Conservation (phyloP, 2,113 vertebrate species). For the Serinus canaria region DNA sequence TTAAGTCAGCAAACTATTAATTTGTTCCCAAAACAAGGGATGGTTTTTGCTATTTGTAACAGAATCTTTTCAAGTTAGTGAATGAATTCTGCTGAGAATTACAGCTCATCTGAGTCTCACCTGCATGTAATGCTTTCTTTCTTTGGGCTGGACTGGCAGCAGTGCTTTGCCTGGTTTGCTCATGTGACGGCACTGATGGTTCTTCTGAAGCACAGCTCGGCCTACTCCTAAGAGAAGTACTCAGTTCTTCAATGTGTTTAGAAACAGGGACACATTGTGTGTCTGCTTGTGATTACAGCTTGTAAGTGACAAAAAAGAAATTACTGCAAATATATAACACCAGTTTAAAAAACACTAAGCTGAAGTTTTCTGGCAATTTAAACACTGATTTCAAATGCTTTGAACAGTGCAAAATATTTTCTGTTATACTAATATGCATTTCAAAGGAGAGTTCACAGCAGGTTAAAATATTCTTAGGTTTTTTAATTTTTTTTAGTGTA, state of each 20-base stretch:
- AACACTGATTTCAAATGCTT: not conserved
- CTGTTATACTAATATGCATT: not conserved
- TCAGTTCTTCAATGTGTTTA: not conserved
- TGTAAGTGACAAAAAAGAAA: not conserved
- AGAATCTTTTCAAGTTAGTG: not conserved
- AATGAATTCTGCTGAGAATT: not conserved
- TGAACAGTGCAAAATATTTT: not conserved
- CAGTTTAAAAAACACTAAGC: not conserved
- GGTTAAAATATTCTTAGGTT: not conserved
- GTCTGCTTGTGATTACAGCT: slow-evolving; percentile 48
- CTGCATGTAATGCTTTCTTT: slow-evolving; percentile 67
- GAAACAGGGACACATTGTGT: not conserved
- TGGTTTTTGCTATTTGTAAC: not conserved
- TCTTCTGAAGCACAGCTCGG: not conserved
- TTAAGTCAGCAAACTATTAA: not conserved
- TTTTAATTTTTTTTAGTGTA: not conserved
- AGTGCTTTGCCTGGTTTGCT: not conserved
- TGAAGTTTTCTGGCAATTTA: not conserved
- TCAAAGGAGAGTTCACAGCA: not conserved
- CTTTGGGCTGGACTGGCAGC: slow-evolving; percentile 3
- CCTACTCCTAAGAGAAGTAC: not conserved
- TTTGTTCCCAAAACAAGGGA: not conserved
- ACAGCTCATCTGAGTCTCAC: slow-evolving; percentile 30
- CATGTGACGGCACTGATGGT: not conserved
- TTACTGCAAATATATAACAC: not conserved